Evolutionary conservation across 2,797 vertebrate species (phyloP).

Genomic region (Tapirus indicus): DNA sequence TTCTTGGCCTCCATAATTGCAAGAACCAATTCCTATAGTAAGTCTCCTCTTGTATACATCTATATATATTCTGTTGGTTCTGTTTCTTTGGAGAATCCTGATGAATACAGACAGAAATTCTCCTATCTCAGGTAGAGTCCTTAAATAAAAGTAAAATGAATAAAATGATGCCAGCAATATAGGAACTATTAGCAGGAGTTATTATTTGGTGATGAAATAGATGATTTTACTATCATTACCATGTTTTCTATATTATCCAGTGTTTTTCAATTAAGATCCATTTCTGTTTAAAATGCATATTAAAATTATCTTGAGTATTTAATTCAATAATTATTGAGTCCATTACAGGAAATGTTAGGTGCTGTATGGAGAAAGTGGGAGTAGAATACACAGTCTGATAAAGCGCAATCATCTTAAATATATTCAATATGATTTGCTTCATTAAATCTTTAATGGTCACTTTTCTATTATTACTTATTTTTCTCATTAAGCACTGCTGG

Average conservation of each 20-base stretch:
- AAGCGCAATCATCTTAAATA: not conserved
- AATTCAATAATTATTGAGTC: not conserved
- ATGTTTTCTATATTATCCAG: not conserved
- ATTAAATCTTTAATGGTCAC: not conserved
- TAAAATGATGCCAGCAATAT: not conserved
- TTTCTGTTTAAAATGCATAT: not conserved
- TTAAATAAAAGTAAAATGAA: not conserved
- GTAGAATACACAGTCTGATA: not conserved
- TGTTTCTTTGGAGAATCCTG: not conserved
- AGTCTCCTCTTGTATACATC: too few species aligned
- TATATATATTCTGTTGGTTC: not conserved
- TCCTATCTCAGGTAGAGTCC: not conserved
- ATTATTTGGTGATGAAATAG: not conserved
- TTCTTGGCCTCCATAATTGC: not conserved
- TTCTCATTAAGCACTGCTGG: not conserved
- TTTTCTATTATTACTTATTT: not conserved
- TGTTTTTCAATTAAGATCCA: not conserved
- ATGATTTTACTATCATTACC: not conserved
- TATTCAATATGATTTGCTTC: not conserved
- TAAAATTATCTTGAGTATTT: not conserved
- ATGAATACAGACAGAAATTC: not conserved
- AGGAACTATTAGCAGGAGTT: not conserved
- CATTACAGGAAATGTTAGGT: not conserved
- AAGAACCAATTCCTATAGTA: not conserved
- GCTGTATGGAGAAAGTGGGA: not conserved